Evolutionary conservation across 2,113 vertebrate genomes (phyloP).

Genomic region (Ciconia maguari): DNA sequence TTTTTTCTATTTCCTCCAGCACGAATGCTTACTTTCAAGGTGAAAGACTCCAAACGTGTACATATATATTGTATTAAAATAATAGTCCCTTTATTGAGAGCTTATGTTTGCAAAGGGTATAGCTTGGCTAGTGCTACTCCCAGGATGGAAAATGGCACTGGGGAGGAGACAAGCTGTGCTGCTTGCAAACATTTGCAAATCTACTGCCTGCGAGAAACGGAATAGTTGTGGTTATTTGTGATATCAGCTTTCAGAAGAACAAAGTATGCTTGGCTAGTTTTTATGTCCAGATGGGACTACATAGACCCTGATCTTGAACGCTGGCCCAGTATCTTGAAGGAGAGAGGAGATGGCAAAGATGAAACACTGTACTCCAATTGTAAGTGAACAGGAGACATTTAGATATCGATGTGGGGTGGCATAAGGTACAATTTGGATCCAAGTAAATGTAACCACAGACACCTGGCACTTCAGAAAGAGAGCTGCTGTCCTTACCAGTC

Average conservation of each 20-base stretch:
- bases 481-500: not conserved
- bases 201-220: not conserved
- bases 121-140: not conserved
- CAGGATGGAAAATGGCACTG: not conserved
- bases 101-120: not conserved
- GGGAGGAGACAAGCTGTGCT: not conserved
- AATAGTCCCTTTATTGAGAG: not conserved
- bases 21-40: not conserved
- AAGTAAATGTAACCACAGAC: not conserved
- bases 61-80: not conserved
- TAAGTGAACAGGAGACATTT: not conserved
- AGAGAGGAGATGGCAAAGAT: not conserved
- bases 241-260: not conserved
- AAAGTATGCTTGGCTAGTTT: slow-evolving; percentile 8
- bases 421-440: not conserved
- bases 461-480: not conserved
- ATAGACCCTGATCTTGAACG: not conserved
- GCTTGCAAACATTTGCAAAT: not conserved
- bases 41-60: not conserved
- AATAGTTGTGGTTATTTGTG: not conserved
- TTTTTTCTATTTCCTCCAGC: not conserved
- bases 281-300: slow-evolving; percentile 2
- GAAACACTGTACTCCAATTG: not conserved
- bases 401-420: not conserved
- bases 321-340: not conserved